Conservation (phyloP, 2,888 invertebrate genomes). For the Caenorhabditis sp. region DNA sequence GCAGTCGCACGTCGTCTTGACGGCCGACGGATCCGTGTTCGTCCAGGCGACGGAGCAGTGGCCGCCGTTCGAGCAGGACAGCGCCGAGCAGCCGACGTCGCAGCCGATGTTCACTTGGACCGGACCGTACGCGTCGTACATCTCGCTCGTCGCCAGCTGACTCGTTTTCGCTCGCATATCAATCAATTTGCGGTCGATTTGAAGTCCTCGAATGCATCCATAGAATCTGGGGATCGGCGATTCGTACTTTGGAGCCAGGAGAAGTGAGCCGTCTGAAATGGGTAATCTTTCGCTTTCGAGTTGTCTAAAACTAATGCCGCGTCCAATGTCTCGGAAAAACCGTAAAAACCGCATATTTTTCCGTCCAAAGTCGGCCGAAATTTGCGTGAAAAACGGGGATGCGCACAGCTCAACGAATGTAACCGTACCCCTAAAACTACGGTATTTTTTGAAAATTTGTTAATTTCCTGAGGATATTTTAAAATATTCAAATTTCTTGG, state of each 20-base stretch:
- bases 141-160: constrained; percentile 22
- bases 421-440: too few species aligned
- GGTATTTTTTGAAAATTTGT: too few species aligned
- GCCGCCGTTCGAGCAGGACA: constrained; percentile 73
- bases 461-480: too few species aligned
- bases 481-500: too few species aligned
- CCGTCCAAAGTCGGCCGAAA: too few species aligned
- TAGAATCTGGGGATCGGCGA: constrained; percentile 67
- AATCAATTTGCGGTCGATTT: constrained; percentile 53
- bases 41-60: constrained; percentile 75
- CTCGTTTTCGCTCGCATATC: constrained; percentile 49
- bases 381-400: too few species aligned
- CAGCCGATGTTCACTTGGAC: constrained; percentile 69
- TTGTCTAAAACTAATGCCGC: neutral
- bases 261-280: constrained; percentile 47
- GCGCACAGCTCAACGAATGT: too few species aligned
- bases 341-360: too few species aligned
- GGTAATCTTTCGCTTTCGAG: too few species aligned
- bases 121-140: constrained; percentile 41
- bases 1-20: constrained; percentile 71
- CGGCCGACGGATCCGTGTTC: constrained; percentile 65
- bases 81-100: constrained; percentile 65
- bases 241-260: constrained; percentile 61
- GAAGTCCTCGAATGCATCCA: constrained; percentile 74
- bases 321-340: too few species aligned